Evolutionary conservation across 2,888 invertebrate genomes (phyloP).

Genomic region (Spialia ferax): DNA sequence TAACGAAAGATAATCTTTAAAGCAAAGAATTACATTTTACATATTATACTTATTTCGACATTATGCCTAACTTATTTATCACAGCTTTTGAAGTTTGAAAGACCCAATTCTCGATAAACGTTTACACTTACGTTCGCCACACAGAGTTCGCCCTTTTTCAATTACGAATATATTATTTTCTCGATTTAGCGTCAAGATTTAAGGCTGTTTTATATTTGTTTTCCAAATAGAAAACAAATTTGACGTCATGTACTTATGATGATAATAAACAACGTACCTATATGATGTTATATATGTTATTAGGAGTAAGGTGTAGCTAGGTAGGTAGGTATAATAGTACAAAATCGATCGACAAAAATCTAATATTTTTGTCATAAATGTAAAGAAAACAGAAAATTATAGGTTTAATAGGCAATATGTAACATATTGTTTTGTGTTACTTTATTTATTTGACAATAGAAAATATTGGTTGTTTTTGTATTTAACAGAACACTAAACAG

Average conservation of each 20-base stretch:
- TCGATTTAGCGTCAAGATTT: conserved; percentile 21
- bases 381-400: too few species aligned
- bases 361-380: too few species aligned
- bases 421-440: too few species aligned
- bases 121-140: conserved; percentile 16
- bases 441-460: too few species aligned
- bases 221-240: conserved; percentile 22
- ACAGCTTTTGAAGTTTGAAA: conserved; percentile 24
- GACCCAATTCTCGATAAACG: conserved; percentile 21
- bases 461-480: not conserved
- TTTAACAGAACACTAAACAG: too few species aligned
- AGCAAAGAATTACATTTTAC: not conserved
- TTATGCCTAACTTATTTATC: not conserved
- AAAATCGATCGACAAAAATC: too few species aligned
- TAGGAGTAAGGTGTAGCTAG: too few species aligned
- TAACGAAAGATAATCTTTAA: not conserved
- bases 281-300: too few species aligned
- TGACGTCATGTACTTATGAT: not conserved
- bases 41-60: too few species aligned
- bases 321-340: too few species aligned
- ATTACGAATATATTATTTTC: conserved; percentile 23
- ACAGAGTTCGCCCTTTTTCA: conserved; percentile 11
- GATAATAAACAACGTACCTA: too few species aligned
- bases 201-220: conserved; percentile 14
- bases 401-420: too few species aligned